Conservation (phyloP, 2,113 vertebrate genomes). For the Ancistrus triradiatus region DNA sequence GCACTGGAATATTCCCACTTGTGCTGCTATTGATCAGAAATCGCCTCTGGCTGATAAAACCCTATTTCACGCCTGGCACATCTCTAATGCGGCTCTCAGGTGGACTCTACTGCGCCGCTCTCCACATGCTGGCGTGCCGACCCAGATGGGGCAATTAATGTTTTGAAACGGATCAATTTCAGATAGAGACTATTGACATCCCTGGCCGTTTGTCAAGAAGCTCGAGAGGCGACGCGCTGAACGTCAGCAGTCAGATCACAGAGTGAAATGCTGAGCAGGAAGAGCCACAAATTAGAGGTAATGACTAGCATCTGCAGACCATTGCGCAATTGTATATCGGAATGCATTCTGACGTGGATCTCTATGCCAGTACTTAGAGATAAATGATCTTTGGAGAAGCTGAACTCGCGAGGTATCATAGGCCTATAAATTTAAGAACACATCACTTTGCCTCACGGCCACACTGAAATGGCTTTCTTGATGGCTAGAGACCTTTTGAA, state of each 20-base stretch:
- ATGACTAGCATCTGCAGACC: conserved; percentile 1
- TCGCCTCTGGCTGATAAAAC: conserved; percentile 49
- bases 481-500: too few relatives aligned
- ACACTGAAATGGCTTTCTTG: too few relatives aligned
- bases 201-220: conserved; percentile 27
- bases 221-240: conserved; percentile 2
- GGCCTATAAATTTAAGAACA: too few relatives aligned
- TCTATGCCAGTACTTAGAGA: not conserved
- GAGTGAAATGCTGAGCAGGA: conserved; percentile 7
- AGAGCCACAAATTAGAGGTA: conserved; percentile 15
- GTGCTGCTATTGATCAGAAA: conserved; percentile 40
- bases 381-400: too few relatives aligned
- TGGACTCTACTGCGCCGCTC: conserved; percentile 22
- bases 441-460: too few relatives aligned
- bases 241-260: conserved; percentile 22
- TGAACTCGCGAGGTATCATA: too few relatives aligned
- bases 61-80: conserved; percentile 39
- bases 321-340: not conserved
- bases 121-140: not conserved
- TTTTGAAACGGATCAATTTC: conserved; percentile 35
- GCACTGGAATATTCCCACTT: conserved; percentile 31
- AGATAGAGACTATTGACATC: conserved; percentile 41
- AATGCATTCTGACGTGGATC: not conserved
- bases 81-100: conserved; percentile 37
- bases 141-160: conserved; percentile 41